These are phyloP conservation scores for Lampris megalopsis DNA, from an alignment of 2,113 vertebrate species.

Conservation along the genomic window DNA sequence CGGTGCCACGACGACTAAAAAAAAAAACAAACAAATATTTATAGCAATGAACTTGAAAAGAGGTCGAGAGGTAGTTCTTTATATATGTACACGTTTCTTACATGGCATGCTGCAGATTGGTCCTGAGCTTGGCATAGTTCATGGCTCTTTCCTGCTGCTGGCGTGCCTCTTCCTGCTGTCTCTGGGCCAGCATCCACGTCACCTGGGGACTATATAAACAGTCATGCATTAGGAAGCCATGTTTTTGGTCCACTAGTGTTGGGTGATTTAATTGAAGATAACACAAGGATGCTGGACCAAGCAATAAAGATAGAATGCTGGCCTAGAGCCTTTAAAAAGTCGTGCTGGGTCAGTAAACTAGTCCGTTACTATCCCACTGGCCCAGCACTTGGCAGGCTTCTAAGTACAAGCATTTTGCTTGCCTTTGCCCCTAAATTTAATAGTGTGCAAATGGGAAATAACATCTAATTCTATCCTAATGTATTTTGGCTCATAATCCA, in stretches of 20 bases:
- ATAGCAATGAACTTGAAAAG: not conserved
- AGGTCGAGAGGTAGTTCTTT: not conserved
- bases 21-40: conserved; percentile 38
- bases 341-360: conserved; percentile 50
- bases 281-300: conserved; percentile 2
- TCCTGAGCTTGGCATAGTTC: conserved; percentile 99
- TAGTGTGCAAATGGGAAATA: conserved; percentile 57
- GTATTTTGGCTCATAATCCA: conserved; percentile 52
- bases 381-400: conserved; percentile 60
- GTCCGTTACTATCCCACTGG: conserved; percentile 47
- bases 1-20: conserved; percentile 93
- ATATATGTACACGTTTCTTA: conserved; percentile 75
- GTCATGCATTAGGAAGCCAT: conserved; percentile 15
- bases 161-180: conserved; percentile 93
- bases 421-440: conserved; percentile 62
- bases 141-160: conserved; percentile 98
- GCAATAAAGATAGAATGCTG: conserved; percentile 30
- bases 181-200: conserved; percentile 99
- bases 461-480: conserved; percentile 52
- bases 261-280: conserved; percentile 19
- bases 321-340: conserved; percentile 38
- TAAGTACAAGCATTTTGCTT: conserved; percentile 35
- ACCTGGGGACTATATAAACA: conserved; percentile 91
- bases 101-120: conserved; percentile 98
- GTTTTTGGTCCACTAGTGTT: conserved; percentile 13